Conservation (phyloP, 2,797 vertebrate species). For the Onychomys leucogaster region DNA sequence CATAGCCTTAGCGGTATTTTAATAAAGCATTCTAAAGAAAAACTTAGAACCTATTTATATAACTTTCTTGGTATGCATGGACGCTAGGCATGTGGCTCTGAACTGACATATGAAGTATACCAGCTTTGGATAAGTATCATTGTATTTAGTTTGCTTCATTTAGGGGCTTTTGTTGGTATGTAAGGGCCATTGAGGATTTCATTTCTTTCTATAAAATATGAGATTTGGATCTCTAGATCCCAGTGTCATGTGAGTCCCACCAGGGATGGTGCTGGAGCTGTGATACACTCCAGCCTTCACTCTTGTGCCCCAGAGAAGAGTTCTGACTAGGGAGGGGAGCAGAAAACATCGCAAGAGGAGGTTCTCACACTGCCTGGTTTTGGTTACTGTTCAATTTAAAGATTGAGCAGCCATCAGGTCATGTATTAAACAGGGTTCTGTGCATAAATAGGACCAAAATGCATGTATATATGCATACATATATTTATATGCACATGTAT, state of each 20-base stretch:
- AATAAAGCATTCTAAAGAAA: not conserved
- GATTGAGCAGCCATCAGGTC: not conserved
- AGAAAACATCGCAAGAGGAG: not conserved
- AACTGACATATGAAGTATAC: not conserved
- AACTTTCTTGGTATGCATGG: not conserved
- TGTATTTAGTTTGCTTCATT: not conserved
- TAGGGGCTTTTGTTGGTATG: not conserved
- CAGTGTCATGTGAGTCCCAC: not conserved
- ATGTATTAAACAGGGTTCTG: not conserved
- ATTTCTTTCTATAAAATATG: not conserved
- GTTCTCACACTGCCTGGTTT: not conserved
- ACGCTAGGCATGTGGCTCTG: not conserved
- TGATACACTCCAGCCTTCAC: not conserved
- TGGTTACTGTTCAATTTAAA: not conserved
- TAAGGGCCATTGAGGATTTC: not conserved
- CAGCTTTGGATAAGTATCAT: not conserved
- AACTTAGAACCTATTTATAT: not conserved
- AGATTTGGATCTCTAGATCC: not conserved
- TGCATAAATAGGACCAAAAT: too few species aligned
- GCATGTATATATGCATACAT: not conserved
- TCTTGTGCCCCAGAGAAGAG: not conserved
- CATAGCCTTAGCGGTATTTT: not conserved
- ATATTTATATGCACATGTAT: not conserved
- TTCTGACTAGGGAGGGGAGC: not conserved
- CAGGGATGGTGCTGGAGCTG: not conserved